phyloP scores from a whole-genome alignment of 2,888 invertebrate species.

The Pimpla rufipes region DNA sequence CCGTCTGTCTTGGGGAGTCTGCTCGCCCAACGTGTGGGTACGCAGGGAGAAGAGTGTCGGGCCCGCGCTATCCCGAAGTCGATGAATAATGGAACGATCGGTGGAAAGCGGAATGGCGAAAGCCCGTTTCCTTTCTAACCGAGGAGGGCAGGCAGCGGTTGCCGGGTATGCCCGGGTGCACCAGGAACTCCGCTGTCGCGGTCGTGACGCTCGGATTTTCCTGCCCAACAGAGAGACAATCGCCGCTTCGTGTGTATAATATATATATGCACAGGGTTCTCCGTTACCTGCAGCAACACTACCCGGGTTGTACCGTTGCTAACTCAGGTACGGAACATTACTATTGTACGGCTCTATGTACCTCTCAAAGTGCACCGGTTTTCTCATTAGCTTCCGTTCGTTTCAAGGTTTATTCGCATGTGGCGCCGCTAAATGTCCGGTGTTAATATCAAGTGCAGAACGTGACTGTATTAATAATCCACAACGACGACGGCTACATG shows the following conservation, averaged over 20 bases:
- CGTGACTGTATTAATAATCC: too few relatives aligned
- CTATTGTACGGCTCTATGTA: slow-evolving; percentile 30
- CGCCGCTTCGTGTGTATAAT: slow-evolving; percentile 16
- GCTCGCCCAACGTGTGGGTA: not conserved
- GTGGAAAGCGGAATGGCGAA: slow-evolving; percentile 77
- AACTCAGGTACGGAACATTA: not conserved
- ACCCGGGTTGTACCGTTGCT: slow-evolving; percentile 35
- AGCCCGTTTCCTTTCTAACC: slow-evolving; percentile 75
- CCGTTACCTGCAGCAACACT: slow-evolving; percentile 29
- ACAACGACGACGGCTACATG: too few relatives aligned
- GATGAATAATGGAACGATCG: slow-evolving; percentile 78
- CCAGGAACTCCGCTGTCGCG: slow-evolving; percentile 19
- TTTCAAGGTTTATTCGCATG: slow-evolving; percentile 10
- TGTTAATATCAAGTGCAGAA: too few relatives aligned
- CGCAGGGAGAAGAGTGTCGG: not conserved
- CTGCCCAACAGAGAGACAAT: slow-evolving; percentile 49
- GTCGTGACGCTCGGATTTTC: slow-evolving; percentile 44
- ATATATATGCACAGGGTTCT: not conserved
- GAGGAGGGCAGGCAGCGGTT: slow-evolving; percentile 68
- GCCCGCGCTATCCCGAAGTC: slow-evolving; percentile 55
- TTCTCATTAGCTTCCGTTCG: slow-evolving; percentile 34
- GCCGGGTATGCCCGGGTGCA: slow-evolving; percentile 34
- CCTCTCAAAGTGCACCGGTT: slow-evolving; percentile 34
- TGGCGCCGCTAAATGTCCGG: too few relatives aligned
- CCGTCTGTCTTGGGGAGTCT: slow-evolving; percentile 31